These are phyloP conservation scores for Chloroceryle aenea DNA, from an alignment of 2,113 vertebrate species.

Conservation along the genomic window DNA sequence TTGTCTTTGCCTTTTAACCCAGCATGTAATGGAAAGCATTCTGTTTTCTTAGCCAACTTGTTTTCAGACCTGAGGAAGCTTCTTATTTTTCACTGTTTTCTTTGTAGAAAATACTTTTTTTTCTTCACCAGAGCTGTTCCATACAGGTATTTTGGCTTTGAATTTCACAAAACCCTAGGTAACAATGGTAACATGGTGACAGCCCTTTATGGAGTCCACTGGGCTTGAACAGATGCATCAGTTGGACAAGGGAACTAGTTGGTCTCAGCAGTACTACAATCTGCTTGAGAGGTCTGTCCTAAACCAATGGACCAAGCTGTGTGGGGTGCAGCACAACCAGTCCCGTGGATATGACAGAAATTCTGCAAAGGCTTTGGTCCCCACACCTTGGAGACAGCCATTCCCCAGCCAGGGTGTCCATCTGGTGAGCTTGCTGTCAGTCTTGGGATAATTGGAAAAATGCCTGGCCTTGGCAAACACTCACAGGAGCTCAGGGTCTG, in stretches of 20 bases:
- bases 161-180: not conserved
- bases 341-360: not conserved
- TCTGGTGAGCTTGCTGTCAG: not conserved
- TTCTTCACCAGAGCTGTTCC: not conserved
- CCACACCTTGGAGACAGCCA: not conserved
- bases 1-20: not conserved
- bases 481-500: not conserved
- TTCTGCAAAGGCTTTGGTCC: not conserved
- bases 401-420: not conserved
- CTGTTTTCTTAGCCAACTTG: not conserved
- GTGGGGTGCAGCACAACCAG: not conserved
- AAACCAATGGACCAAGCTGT: not conserved
- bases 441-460: not conserved
- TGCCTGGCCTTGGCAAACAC: not conserved
- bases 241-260: not conserved
- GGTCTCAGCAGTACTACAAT: not conserved
- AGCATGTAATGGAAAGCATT: not conserved
- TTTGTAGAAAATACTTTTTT: not conserved
- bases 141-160: not conserved
- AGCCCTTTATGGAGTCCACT: not conserved
- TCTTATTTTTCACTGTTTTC: not conserved
- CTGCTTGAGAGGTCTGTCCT: not conserved
- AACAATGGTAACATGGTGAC: not conserved
- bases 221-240: not conserved
- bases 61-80: not conserved